Base-by-base conservation (phyloP, 2,888 invertebrate genomes). In the Meiosimyza platycephala region DNA sequence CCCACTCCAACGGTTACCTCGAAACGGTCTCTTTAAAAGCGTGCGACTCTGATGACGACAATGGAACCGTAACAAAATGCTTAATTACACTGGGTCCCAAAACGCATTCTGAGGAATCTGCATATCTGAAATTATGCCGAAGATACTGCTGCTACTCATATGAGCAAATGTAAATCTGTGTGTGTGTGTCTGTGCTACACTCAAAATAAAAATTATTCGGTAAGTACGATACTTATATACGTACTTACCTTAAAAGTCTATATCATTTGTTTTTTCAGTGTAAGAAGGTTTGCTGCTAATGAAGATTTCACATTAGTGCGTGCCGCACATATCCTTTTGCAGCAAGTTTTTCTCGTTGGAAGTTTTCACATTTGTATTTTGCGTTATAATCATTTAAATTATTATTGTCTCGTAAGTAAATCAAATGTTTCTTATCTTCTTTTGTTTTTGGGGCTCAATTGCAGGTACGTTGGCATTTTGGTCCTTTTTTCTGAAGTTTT, bases 321-420 rank as follows among this genome's bases (percentile, higher is more conserved):
- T 22, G 50, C 28, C 64, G 51, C 33, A 5, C 16, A 16, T n/a
- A 47, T 18, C 12, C 12, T 33, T 50, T 22, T 7, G 33, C 12
- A 28, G 50, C 28, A 55, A 59, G 12, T 50, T 16, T 16, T 15
- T 50, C 54, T 7, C 13, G 5, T 12, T 16, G 16, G 57, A 60
- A 52, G 69, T 51, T 60, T n/a, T 40, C 59, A 51, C 54, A 40
- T 66, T 18, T 54, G 18, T 57, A 62, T 59, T 72, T 71, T 71
- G 33, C 57, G 71, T 22, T 72, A 73, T 74, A 74, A 73, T 72
- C 18, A 76, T 71, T 73, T 76, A 72, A 76, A 76, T 76, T 76
- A 75, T 75, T 74, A 74, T 68, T 47, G 73, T 75, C 72, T 75
- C 54, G 68, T 60, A 72, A 73, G 72, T 76, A 73, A 76, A 75